phyloP scores from a whole-genome alignment of 2,113 vertebrate genomes.

The Crotalus viridis region DNA sequence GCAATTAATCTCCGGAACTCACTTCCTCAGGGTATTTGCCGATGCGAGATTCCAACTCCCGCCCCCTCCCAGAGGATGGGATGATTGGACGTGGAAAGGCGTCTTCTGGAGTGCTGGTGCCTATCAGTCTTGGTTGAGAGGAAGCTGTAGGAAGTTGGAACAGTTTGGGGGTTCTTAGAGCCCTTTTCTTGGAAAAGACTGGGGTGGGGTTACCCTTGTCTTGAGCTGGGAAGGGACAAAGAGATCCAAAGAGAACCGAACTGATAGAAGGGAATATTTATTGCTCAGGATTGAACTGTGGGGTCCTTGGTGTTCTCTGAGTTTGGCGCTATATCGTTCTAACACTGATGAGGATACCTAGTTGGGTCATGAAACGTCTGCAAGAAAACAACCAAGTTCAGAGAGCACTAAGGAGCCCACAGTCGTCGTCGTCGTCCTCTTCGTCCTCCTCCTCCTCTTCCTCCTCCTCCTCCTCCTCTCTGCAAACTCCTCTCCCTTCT shows the following conservation, averaged over 20 bases:
- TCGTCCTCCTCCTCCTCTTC: too few relatives aligned
- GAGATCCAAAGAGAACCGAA: not conserved
- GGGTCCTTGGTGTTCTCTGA: too few relatives aligned
- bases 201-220: not conserved
- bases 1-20: constrained; percentile 6
- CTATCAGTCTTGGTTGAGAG: accelerated
- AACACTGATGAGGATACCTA: too few relatives aligned
- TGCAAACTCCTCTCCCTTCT: too few relatives aligned
- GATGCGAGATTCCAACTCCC: not conserved
- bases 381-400: too few relatives aligned
- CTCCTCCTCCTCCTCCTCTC: too few relatives aligned
- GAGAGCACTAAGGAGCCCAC: too few relatives aligned
- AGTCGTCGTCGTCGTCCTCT: too few relatives aligned
- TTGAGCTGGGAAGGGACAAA: not conserved
- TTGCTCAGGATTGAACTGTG: not conserved
- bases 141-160: not conserved
- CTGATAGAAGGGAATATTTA: not conserved
- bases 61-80: accelerated
- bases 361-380: too few relatives aligned
- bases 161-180: too few relatives aligned
- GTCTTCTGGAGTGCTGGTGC: accelerated
- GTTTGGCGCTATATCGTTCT: too few relatives aligned
- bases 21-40: not conserved
- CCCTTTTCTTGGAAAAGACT: not conserved
- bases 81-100: not conserved